phyloP scores from a whole-genome alignment of 2,888 invertebrate genomes.

The Watsonalla cultraria region DNA sequence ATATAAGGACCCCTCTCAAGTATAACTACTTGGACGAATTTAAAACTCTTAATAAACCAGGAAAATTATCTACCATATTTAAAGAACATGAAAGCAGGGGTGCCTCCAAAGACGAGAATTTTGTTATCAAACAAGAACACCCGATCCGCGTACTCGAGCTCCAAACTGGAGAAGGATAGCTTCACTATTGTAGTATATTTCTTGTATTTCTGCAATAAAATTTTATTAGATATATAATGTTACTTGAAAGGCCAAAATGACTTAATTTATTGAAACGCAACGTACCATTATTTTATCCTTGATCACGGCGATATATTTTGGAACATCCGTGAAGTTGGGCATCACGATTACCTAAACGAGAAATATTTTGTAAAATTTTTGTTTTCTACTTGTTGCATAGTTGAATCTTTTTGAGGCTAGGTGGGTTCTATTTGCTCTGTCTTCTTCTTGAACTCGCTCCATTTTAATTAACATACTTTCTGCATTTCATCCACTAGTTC shows the following conservation, averaged over 20 bases:
- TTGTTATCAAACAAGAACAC: constrained; percentile 54
- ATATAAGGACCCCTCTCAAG: too few relatives aligned
- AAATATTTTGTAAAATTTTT: not conserved
- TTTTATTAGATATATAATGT: not conserved
- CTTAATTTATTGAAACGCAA: not conserved
- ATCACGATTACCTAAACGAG: constrained; percentile 50
- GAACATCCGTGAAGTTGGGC: constrained; percentile 31
- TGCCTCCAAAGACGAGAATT: constrained; percentile 55
- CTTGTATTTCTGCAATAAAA: constrained; percentile 40
- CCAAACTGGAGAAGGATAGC: constrained; percentile 33
- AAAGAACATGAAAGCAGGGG: constrained; percentile 65
- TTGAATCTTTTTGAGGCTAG: too few relatives aligned
- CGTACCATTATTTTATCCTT: constrained; percentile 62
- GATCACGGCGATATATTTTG: constrained; percentile 40
- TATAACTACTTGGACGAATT: too few relatives aligned
- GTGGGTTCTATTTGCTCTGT: too few relatives aligned
- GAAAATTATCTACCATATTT: constrained; percentile 43
- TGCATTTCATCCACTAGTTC: too few relatives aligned
- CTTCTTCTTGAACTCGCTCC: too few relatives aligned
- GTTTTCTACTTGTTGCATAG: too few relatives aligned
- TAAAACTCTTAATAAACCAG: not conserved
- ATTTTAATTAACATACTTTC: too few relatives aligned
- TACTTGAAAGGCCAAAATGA: not conserved
- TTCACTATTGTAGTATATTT: constrained; percentile 48
- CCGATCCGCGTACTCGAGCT: constrained; percentile 53